Evolutionary conservation across 37 sponge, comb jelly and placozoan genomes (phyloP).

Genomic region (Tethya wilhelma): DNA sequence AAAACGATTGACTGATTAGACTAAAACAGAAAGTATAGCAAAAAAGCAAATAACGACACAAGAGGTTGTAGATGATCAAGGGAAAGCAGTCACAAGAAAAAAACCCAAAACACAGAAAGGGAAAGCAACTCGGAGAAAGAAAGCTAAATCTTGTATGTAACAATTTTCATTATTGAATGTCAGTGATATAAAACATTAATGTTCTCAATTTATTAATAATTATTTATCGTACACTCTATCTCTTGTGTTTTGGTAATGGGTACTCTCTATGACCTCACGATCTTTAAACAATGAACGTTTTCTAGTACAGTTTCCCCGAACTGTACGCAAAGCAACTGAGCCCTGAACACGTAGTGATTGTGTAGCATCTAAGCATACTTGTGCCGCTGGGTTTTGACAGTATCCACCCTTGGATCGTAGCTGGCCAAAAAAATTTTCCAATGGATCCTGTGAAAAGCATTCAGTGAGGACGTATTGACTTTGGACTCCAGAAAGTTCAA

Average conservation of each 20-base stretch:
- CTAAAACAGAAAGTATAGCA: too few relatives aligned
- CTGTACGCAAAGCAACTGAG: not conserved
- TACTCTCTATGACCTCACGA: not conserved
- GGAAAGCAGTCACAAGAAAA: not conserved
- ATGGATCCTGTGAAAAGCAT: constrained; percentile 18
- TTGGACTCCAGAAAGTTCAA: not conserved
- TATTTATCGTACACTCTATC: too few relatives aligned
- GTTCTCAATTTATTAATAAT: not conserved
- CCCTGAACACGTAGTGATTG: constrained; percentile 11
- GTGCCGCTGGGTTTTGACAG: constrained; percentile 17
- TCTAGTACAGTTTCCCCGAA: not conserved
- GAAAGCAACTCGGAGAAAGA: not conserved
- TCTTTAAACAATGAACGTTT: not conserved
- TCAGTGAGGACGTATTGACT: constrained; percentile 10
- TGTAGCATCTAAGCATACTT: constrained; percentile 3
- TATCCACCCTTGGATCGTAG: constrained; percentile 10
- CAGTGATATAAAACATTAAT: not conserved
- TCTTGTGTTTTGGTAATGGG: too few relatives aligned
- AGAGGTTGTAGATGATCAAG: not conserved
- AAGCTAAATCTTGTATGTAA: not conserved
- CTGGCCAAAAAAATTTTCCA: constrained; percentile 24
- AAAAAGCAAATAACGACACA: too few relatives aligned
- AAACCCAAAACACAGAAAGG: not conserved
- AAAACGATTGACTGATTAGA: not conserved
- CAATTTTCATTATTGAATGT: too few relatives aligned